These are phyloP conservation scores for Poecilia velifera DNA, from an alignment of 2,797 vertebrate species.

Conservation along the genomic window DNA sequence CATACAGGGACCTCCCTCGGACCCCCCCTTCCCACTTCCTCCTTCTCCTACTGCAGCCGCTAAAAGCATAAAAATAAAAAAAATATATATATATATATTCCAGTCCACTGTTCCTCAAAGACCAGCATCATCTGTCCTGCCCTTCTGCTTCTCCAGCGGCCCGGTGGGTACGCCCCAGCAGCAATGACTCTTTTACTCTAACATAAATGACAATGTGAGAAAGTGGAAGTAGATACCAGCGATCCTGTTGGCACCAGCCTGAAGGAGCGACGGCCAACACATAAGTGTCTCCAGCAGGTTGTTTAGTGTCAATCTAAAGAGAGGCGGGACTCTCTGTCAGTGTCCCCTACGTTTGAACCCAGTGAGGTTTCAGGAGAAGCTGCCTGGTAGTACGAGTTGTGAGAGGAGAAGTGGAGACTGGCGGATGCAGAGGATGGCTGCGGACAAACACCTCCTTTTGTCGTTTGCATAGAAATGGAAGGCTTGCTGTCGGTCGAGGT, in stretches of 20 bases:
- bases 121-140: conserved; percentile 61
- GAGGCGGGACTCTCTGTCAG: conserved; percentile 24
- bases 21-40: not conserved
- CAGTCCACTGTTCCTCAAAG: conserved; percentile 41
- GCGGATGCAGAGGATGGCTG: conserved; percentile 53
- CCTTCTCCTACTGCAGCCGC: conserved; percentile 29
- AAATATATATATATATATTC: conserved; percentile 14
- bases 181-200: conserved; percentile 29
- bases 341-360: conserved; percentile 38
- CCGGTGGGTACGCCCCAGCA: conserved; percentile 16
- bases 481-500: conserved; percentile 75
- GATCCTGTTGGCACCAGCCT: conserved; percentile 66
- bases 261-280: conserved; percentile 47
- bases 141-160: conserved; percentile 26
- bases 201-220: conserved; percentile 52
- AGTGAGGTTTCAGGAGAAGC: conserved; percentile 57
- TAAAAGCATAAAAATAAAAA: conserved; percentile 12
- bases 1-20: conserved; percentile 53
- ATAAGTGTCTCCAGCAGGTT: conserved; percentile 57
- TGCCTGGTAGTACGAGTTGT: conserved; percentile 70
- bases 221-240: conserved; percentile 58
- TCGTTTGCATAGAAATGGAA: conserved; percentile 86
- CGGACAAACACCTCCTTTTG: conserved; percentile 68
- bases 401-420: conserved; percentile 50
- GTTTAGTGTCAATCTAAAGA: conserved; percentile 60